phyloP scores from a whole-genome alignment of 1,140 invertebrate species.

The Papilio glaucus region DNA sequence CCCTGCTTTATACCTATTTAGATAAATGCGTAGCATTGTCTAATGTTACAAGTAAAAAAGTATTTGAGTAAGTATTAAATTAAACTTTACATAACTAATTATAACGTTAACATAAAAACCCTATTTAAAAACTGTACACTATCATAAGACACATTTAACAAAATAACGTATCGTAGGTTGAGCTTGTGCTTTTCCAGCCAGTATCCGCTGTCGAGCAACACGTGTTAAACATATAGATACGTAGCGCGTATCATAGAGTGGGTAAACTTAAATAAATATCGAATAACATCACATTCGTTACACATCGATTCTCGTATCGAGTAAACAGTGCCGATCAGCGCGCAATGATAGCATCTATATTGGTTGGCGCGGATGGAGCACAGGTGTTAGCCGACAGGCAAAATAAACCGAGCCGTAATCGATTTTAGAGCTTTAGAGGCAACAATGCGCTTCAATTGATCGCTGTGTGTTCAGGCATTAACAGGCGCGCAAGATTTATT shows the following conservation, averaged over 20 bases:
- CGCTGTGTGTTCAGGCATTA: constrained; percentile 31
- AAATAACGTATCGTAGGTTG: no score
- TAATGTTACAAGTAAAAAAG: no score
- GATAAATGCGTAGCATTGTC: no score
- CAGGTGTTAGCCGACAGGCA: constrained; percentile 71
- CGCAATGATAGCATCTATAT: constrained; percentile 71
- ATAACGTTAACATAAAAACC: no score
- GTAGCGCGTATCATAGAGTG: constrained; percentile 31
- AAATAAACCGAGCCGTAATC: constrained; percentile 75
- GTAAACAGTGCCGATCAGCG: constrained; percentile 52
- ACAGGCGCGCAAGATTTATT: constrained; percentile 28
- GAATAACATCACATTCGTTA: constrained; percentile 34
- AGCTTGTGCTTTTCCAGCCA: neutral
- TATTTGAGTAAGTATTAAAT: no score
- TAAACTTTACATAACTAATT: no score
- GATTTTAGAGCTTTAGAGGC: constrained; percentile 64
- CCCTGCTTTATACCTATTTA: no score
- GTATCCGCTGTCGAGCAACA: neutral
- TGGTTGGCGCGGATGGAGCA: constrained; percentile 62
- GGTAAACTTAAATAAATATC: constrained; percentile 36
- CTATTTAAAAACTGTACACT: no score
- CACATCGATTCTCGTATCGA: constrained; percentile 50
- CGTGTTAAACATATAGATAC: constrained; percentile 30
- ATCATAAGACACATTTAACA: no score
- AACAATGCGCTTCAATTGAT: constrained; percentile 34